phyloP scores from a whole-genome alignment of 2,888 invertebrate genomes.

The Laothoe populi region DNA sequence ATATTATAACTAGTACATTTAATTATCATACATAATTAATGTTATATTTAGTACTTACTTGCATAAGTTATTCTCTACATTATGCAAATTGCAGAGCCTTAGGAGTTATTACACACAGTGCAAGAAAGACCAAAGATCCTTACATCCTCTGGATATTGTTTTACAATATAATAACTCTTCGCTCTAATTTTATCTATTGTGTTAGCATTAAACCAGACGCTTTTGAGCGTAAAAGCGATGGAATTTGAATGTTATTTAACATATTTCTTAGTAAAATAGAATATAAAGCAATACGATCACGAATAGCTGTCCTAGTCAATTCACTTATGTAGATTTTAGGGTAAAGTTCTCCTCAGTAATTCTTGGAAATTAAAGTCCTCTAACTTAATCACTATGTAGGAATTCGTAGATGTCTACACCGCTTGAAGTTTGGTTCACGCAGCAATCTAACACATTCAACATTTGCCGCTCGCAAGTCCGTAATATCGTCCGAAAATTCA shows the following conservation, averaged over 20 bases:
- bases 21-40: too few relatives aligned
- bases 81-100: too few relatives aligned
- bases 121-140: too few relatives aligned
- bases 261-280: background rate
- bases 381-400: conserved; percentile 28
- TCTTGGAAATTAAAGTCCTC: conserved; percentile 24
- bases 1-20: too few relatives aligned
- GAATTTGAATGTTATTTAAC: background rate
- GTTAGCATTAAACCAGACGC: background rate
- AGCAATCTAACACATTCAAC: conserved; percentile 33
- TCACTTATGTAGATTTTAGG: conserved; percentile 13
- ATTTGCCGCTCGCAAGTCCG: conserved; percentile 34
- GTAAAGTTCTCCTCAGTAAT: conserved; percentile 6
- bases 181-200: background rate
- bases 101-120: too few relatives aligned
- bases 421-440: conserved; percentile 30
- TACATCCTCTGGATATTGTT: too few relatives aligned
- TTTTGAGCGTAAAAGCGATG: background rate
- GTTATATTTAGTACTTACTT: too few relatives aligned
- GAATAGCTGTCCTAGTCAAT: background rate
- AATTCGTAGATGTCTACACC: conserved; percentile 25
- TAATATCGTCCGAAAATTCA: conserved; percentile 46
- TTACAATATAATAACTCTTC: too few relatives aligned
- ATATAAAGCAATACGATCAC: background rate
- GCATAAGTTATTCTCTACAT: too few relatives aligned